Percentiles rank a stretch among this genome's conserved stretches.
Evolutionary conservation across 2,797 vertebrate species (phyloP).

Genomic region (Limosa lapponica): DNA sequence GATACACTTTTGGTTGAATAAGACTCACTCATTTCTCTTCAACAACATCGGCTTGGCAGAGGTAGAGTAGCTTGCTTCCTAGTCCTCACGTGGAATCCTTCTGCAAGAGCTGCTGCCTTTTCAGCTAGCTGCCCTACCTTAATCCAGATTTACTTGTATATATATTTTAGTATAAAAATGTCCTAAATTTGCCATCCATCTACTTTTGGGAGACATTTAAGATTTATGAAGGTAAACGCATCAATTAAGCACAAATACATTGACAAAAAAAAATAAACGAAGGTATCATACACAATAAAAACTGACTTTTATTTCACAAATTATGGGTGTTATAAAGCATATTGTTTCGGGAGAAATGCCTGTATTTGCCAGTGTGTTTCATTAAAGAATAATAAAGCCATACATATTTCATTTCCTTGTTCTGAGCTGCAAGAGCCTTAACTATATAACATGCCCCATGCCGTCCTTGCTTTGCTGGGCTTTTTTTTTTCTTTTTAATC

Average conservation of each 20-base stretch:
- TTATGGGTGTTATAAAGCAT: constrained; percentile 29
- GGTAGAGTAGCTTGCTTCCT: neutral
- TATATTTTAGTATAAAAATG: neutral
- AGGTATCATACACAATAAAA: neutral
- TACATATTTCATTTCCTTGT: constrained; percentile 62
- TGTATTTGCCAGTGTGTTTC: constrained; percentile 34
- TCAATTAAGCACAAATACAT: neutral
- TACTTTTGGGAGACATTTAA: neutral
- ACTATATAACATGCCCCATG: constrained; percentile 30
- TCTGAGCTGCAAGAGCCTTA: constrained; percentile 16
- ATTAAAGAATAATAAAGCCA: constrained; percentile 68
- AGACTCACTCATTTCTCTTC: neutral
- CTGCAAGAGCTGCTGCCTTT: neutral
- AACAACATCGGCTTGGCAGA: neutral
- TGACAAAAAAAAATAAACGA: neutral
- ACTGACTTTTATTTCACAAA: constrained; percentile 13
- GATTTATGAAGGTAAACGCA: neutral
- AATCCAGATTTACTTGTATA: neutral
- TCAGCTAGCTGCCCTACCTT: neutral
- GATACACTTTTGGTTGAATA: neutral
- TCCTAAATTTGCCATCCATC: neutral
- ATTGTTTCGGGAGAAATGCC: constrained; percentile 6
- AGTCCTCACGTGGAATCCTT: neutral
- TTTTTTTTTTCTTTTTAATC: constrained; percentile 41
- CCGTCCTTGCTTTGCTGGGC: neutral